Conservation (phyloP, 2,888 invertebrate species). For the Spisula solida region DNA sequence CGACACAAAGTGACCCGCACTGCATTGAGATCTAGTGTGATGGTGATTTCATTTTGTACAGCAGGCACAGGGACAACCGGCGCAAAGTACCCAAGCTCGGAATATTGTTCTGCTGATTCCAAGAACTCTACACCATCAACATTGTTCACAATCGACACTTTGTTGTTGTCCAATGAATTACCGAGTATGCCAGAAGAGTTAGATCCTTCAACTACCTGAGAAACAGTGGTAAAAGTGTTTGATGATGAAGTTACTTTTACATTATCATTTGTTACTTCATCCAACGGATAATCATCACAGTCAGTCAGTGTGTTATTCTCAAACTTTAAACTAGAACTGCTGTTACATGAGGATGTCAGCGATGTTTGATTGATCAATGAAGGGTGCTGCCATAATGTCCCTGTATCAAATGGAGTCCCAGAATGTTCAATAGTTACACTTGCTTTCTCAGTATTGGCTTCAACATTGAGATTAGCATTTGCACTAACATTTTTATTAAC, state of each 20-base stretch:
- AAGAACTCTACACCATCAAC: background rate
- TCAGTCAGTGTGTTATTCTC: constrained; percentile 49
- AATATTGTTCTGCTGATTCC: background rate
- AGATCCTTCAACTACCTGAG: constrained; percentile 6
- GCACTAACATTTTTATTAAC: background rate
- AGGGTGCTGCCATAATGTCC: constrained; percentile 45
- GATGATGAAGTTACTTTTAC: background rate
- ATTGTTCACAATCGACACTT: background rate
- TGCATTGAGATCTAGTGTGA: constrained; percentile 70
- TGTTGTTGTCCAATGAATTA: background rate
- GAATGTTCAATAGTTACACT: background rate
- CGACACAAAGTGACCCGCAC: constrained; percentile 66
- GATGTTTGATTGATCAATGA: constrained; percentile 19
- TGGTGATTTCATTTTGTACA: constrained; percentile 48
- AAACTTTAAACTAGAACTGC: constrained; percentile 41
- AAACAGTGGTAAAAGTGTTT: background rate
- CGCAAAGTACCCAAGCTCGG: constrained; percentile 18
- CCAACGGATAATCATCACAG: background rate
- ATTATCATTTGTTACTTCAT: background rate
- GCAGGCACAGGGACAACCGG: constrained; percentile 1
- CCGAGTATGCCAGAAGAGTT: background rate
- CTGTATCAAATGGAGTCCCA: constrained; percentile 32
- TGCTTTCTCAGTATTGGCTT: background rate
- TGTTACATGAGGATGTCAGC: background rate
- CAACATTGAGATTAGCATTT: background rate